These are phyloP conservation scores for Zaprionus taronus DNA, from an alignment of 1,140 invertebrate genomes.

Conservation along the genomic window DNA sequence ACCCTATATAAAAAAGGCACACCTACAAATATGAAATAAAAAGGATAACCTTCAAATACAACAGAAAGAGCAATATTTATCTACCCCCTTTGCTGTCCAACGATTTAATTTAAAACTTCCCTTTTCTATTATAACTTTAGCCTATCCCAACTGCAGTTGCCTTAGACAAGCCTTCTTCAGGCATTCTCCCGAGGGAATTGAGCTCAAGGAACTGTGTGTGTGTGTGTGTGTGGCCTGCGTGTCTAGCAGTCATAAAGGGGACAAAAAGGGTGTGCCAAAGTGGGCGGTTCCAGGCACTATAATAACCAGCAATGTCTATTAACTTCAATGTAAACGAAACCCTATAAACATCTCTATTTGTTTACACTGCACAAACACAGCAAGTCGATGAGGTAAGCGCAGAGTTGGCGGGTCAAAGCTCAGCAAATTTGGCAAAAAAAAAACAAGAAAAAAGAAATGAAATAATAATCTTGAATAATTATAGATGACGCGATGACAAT, in stretches of 20 bases:
- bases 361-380: not conserved
- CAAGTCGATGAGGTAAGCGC: constrained; percentile 20
- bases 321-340: constrained; percentile 24
- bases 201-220: constrained; percentile 21
- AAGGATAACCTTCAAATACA: not conserved
- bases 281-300: constrained; percentile 37
- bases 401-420: constrained; percentile 18
- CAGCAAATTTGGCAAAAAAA: constrained; percentile 12
- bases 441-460: constrained; percentile 26
- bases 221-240: constrained; percentile 24
- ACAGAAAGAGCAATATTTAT: not conserved
- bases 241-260: constrained; percentile 25
- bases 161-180: not conserved
- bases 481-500: constrained; percentile 26
- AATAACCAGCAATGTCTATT: not conserved
- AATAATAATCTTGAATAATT: constrained; percentile 69
- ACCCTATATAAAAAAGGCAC: not conserved
- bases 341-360: constrained; percentile 27
- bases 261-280: constrained; percentile 12
- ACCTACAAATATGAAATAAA: not conserved
- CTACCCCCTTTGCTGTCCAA: not conserved
- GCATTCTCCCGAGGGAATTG: not conserved
- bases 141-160: not conserved
- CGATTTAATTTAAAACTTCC: not conserved
- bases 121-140: not conserved